Percentiles rank a stretch among this genome's conserved stretches.
These are phyloP conservation scores for Elysia chlorotica DNA, from an alignment of 1,140 invertebrate species.

Conservation along the genomic window DNA sequence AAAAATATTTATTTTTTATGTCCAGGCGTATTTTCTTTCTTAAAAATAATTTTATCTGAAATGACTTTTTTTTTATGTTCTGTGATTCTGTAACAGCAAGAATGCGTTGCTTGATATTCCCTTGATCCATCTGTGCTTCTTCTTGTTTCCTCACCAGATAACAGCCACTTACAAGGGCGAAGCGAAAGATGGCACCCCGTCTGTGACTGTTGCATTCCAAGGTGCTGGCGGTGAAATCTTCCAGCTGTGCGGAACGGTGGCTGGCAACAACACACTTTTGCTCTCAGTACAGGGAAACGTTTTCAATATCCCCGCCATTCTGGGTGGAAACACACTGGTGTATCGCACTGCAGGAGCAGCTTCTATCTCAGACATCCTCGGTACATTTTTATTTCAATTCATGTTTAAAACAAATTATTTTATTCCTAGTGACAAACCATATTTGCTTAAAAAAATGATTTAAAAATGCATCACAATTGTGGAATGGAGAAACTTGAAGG, in stretches of 20 bases:
- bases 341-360: not conserved
- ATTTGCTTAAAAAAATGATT: not conserved
- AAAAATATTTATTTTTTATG: too few species aligned
- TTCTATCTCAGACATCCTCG: too few species aligned
- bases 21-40: too few species aligned
- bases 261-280: not conserved
- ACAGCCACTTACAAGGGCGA: not conserved
- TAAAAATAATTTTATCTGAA: too few species aligned
- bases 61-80: too few species aligned
- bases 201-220: not conserved
- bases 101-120: not conserved
- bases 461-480: too few species aligned
- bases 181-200: not conserved
- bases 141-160: not conserved
- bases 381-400: too few species aligned
- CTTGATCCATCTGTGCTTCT: not conserved
- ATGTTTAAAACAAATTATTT: too few species aligned
- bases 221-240: constrained; percentile 3
- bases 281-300: constrained; percentile 3
- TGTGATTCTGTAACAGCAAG: too few species aligned
- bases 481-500: too few species aligned
- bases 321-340: not conserved
- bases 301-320: constrained; percentile 2
- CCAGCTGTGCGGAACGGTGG: constrained; percentile 3
- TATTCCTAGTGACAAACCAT: too few species aligned